These are phyloP conservation scores for Norana najaformis DNA, from an alignment of 2,888 invertebrate species.

Conservation along the genomic window DNA sequence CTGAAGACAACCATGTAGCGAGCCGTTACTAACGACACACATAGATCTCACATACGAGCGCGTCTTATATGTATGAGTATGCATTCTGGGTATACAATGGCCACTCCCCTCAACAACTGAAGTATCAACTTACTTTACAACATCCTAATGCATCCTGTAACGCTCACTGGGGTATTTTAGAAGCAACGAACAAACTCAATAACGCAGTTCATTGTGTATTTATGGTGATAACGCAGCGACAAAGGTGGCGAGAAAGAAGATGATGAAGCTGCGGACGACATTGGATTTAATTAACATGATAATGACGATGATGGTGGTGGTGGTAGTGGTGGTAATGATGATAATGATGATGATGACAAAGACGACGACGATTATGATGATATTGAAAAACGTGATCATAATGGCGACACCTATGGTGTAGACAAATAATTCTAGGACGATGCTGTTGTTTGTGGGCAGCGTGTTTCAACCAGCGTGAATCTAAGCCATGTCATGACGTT, in stretches of 20 bases:
- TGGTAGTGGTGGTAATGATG: background rate
- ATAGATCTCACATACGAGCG: no score
- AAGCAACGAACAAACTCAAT: no score
- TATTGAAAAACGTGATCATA: background rate
- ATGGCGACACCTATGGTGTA: background rate
- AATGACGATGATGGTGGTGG: no score
- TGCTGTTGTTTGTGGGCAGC: conserved; percentile 29
- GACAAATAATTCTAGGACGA: background rate
- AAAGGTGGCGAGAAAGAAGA: background rate
- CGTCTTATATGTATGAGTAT: no score
- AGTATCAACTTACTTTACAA: no score
- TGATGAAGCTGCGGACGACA: background rate
- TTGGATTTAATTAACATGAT: background rate
- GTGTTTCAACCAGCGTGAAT: conserved; percentile 43
- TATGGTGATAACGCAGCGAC: background rate
- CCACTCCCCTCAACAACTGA: no score
- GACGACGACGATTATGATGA: conserved; percentile 22
- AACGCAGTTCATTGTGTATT: background rate
- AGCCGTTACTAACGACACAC: no score
- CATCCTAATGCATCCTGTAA: no score
- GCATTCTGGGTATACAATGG: no score
- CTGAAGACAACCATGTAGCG: no score
- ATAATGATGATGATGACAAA: conserved; percentile 7
- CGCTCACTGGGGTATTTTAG: no score
- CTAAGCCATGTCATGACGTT: conserved; percentile 33